Evolutionary conservation across 2,113 vertebrate genomes (phyloP).

Genomic region (Leptocoma aspasia): DNA sequence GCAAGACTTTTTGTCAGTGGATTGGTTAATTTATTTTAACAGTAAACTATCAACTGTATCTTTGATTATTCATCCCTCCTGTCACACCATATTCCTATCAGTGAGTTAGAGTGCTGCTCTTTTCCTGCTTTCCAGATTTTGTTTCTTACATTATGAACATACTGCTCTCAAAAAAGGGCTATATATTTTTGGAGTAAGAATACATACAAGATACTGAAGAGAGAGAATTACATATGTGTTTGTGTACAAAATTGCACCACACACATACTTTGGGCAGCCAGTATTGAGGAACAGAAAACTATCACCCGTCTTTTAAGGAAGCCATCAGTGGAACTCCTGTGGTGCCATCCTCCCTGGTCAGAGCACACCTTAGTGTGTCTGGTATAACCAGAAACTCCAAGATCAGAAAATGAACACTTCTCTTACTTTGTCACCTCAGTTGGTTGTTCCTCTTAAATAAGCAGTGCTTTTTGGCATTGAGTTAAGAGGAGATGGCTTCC

Average conservation of each 20-base stretch:
- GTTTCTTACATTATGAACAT: constrained; percentile 14
- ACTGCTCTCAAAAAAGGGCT: not conserved
- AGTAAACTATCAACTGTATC: constrained; percentile 51
- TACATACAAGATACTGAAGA: not conserved
- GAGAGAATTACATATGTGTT: not conserved
- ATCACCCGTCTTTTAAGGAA: not conserved
- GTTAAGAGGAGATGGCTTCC: not conserved
- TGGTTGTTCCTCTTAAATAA: not conserved
- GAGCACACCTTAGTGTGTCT: not conserved
- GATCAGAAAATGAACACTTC: not conserved
- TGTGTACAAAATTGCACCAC: not conserved
- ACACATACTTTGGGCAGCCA: not conserved
- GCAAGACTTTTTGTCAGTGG: constrained; percentile 47
- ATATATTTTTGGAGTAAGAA: not conserved
- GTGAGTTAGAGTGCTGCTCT: constrained; percentile 39
- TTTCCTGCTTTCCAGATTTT: constrained; percentile 42
- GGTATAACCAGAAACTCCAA: not conserved
- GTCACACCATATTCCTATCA: constrained; percentile 43
- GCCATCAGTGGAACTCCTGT: not conserved
- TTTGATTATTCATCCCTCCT: constrained; percentile 62
- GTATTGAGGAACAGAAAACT: not conserved
- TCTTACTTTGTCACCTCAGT: not conserved
- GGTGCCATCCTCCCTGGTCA: not conserved
- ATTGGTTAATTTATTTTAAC: constrained; percentile 61
- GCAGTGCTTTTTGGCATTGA: not conserved